phyloP scores from a whole-genome alignment of 2,888 invertebrate genomes.

The Nematopogon swammerdamellus region DNA sequence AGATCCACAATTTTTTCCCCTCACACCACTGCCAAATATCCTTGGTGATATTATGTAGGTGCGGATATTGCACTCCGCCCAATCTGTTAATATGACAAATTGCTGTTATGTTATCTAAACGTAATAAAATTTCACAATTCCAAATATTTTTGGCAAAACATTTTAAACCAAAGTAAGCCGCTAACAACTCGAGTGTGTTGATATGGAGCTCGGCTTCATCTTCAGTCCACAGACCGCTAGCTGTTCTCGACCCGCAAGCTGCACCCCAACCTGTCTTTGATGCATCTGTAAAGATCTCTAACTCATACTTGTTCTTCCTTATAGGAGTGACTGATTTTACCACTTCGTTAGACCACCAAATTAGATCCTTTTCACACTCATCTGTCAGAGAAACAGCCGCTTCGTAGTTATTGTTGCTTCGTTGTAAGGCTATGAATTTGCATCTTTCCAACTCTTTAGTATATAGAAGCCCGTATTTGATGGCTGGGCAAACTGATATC shows the following conservation, averaged over 20 bases:
- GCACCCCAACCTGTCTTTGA: conserved; percentile 13
- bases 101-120: conserved; percentile 14
- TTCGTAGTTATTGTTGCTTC: background rate
- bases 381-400: background rate
- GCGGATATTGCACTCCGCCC: conserved; percentile 11
- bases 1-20: conserved; percentile 10
- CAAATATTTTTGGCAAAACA: conserved; percentile 11
- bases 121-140: conserved; percentile 11
- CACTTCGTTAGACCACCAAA: conserved; percentile 11
- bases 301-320: conserved; percentile 4
- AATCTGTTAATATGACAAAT: conserved; percentile 14
- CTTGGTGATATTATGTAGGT: conserved; percentile 12
- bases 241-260: conserved; percentile 5
- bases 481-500: conserved; percentile 8
- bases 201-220: conserved; percentile 9
- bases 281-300: conserved; percentile 15
- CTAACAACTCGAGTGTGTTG: conserved; percentile 13
- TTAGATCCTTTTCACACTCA: conserved; percentile 1
- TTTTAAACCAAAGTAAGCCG: conserved; percentile 14
- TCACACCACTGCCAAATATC: conserved; percentile 14
- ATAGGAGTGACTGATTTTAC: conserved; percentile 5
- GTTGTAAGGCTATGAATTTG: conserved; percentile 5
- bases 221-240: conserved; percentile 8
- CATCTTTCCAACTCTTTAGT: conserved; percentile 8
- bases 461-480: conserved; percentile 8